Percentiles rank a stretch among this genome's conserved stretches.
Conservation (phyloP, 2,888 invertebrate genomes). For the Glyphotaelius pellucidus region DNA sequence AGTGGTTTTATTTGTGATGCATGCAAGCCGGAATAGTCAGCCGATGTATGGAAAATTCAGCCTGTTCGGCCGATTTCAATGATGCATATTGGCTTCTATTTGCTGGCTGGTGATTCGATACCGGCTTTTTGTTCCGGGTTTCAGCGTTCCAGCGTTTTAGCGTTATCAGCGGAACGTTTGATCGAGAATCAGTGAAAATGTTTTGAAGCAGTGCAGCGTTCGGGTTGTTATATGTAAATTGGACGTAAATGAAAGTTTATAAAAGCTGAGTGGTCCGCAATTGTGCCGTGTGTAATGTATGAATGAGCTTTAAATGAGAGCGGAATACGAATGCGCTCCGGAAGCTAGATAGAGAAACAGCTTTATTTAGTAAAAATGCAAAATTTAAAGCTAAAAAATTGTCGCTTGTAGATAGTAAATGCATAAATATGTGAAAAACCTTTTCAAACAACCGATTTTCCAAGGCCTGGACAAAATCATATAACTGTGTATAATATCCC, state of each 20-base stretch:
- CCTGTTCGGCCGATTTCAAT: conserved; percentile 40
- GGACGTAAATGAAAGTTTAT: conserved; percentile 42
- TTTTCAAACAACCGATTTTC: too few relatives aligned
- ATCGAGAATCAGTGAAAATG: conserved; percentile 51
- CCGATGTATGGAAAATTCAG: conserved; percentile 23
- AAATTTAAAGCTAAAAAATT: background rate
- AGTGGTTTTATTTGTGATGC: conserved; percentile 56
- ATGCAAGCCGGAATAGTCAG: conserved; percentile 6
- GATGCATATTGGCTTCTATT: conserved; percentile 59
- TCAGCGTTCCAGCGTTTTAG: conserved; percentile 18
- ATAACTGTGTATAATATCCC: too few relatives aligned
- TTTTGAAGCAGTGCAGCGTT: conserved; percentile 45
- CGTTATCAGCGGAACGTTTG: conserved; percentile 52
- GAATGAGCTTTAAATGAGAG: background rate
- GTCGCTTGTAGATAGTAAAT: too few relatives aligned
- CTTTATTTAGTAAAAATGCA: background rate
- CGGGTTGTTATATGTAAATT: conserved; percentile 44
- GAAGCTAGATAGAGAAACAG: background rate
- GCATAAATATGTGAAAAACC: background rate
- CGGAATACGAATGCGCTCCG: background rate
- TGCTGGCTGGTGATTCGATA: conserved; percentile 42
- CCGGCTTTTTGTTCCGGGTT: conserved; percentile 47
- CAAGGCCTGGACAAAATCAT: too few relatives aligned
- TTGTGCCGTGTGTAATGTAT: conserved; percentile 17
- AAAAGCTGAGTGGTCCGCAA: conserved; percentile 31